These are phyloP conservation scores for Halcyon badia DNA, from an alignment of 2,797 vertebrate genomes.

Conservation along the genomic window DNA sequence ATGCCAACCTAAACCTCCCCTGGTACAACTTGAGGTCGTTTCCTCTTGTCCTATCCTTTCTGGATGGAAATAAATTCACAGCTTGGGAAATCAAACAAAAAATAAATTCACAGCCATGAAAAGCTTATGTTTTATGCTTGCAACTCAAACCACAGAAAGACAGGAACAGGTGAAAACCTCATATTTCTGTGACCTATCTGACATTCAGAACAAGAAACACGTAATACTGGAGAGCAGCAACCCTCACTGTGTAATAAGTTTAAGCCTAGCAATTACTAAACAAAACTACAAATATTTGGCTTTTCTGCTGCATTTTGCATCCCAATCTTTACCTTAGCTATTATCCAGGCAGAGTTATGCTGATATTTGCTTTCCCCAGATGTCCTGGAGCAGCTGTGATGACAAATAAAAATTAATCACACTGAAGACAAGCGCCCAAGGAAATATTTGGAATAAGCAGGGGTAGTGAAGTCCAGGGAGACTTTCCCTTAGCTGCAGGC, in stretches of 20 bases:
- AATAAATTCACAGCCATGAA: background rate
- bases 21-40: background rate
- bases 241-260: background rate
- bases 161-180: background rate
- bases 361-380: background rate
- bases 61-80: background rate
- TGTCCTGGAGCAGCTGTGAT: conserved; percentile 11
- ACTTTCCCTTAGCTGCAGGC: background rate
- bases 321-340: background rate
- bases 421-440: background rate
- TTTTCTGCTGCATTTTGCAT: background rate
- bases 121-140: background rate
- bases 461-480: background rate
- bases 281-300: background rate
- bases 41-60: background rate
- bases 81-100: background rate
- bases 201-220: background rate
- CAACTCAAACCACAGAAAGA: background rate
- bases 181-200: background rate
- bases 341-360: background rate
- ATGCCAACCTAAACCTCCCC: background rate
- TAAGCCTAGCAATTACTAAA: background rate
- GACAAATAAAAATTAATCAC: conserved; percentile 23
- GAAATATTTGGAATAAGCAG: conserved; percentile 16
- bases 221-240: background rate